Percentiles rank a stretch among this genome's conserved stretches.
phyloP scores from a whole-genome alignment of 2,888 invertebrate genomes.

The Protophormia terraenovae region DNA sequence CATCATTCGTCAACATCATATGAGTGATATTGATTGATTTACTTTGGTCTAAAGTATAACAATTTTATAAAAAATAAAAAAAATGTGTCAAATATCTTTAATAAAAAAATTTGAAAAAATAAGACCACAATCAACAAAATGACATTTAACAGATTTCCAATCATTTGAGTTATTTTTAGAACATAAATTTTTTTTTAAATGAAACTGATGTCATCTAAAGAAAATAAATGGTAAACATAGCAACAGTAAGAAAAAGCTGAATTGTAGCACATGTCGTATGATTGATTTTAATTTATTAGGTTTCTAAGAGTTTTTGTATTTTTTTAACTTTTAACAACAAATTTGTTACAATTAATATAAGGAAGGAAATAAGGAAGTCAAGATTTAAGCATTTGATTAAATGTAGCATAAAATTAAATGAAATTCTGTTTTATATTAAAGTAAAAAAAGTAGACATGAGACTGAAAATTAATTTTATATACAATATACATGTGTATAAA shows the following conservation, averaged over 20 bases:
- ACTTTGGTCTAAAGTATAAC: not conserved
- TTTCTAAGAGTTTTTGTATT: not conserved
- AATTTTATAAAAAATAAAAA: not conserved
- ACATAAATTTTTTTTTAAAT: not conserved
- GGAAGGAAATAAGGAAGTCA: no score
- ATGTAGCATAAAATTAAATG: no score
- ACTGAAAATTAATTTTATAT: no score
- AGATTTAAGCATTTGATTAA: no score
- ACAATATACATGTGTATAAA: no score
- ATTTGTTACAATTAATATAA: not conserved
- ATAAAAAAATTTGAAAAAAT: not conserved
- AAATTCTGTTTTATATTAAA: no score
- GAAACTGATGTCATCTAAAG: not conserved
- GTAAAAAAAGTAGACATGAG: no score
- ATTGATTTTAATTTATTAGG: not conserved
- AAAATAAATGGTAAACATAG: not conserved
- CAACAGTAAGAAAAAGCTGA: not conserved
- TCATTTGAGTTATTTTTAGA: constrained; percentile 13
- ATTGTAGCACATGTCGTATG: not conserved
- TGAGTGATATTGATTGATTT: constrained; percentile 1
- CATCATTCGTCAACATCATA: no score
- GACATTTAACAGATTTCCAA: constrained; percentile 19
- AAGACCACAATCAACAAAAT: constrained; percentile 6
- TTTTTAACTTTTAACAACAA: not conserved
- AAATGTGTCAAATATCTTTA: not conserved